phyloP scores from a whole-genome alignment of 2,113 vertebrate species.

The Leucopsar rothschildi region DNA sequence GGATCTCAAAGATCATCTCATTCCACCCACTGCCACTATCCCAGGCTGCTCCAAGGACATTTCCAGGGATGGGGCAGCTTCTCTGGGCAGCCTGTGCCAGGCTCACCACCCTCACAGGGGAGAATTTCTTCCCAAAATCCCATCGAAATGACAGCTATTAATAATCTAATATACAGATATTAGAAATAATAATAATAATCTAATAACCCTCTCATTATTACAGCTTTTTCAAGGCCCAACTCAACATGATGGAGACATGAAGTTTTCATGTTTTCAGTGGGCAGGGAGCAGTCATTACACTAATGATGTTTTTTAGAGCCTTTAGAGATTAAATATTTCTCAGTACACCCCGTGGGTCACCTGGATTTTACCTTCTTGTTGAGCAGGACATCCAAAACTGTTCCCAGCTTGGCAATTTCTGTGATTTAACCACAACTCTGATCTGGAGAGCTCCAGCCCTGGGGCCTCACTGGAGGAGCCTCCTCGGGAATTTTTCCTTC shows the following conservation, averaged over 20 bases:
- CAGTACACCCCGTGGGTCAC: rapidly evolving
- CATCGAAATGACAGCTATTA: background rate
- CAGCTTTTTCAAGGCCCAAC: background rate
- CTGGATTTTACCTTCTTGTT: background rate
- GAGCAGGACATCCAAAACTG: background rate
- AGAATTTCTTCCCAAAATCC: background rate
- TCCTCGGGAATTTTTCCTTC: background rate
- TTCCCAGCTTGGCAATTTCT: background rate
- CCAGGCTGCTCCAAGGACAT: background rate
- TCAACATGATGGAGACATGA: background rate
- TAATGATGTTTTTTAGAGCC: background rate
- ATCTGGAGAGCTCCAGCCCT: background rate
- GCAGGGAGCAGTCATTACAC: background rate
- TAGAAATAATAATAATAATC: background rate
- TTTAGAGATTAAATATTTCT: background rate
- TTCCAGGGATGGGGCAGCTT: background rate
- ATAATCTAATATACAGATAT: background rate
- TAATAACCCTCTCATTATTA: background rate
- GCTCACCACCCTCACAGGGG: background rate
- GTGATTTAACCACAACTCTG: background rate
- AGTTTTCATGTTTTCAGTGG: background rate
- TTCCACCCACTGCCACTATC: background rate
- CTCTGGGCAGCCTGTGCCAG: background rate
- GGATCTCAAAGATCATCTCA: rapidly evolving
- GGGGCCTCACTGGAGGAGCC: rapidly evolving